These are phyloP conservation scores for Arvicanthis niloticus DNA, from an alignment of 2,113 vertebrate genomes.

Conservation along the genomic window DNA sequence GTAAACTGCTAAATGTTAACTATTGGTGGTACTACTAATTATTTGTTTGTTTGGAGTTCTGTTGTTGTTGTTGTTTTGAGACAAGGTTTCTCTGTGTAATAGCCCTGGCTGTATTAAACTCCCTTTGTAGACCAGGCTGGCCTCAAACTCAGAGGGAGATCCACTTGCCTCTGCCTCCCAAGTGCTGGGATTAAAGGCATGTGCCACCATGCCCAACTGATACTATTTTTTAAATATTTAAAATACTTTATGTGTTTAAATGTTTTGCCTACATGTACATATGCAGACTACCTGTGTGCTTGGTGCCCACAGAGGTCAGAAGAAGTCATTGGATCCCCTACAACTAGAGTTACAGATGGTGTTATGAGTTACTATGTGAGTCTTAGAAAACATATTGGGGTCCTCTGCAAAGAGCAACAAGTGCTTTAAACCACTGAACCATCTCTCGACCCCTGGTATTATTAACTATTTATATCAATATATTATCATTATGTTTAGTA, in stretches of 20 bases:
- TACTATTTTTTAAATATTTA: not conserved
- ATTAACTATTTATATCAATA: not conserved
- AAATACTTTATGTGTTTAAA: not conserved
- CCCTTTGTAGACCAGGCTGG: no score
- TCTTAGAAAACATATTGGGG: not conserved
- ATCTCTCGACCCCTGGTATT: not conserved
- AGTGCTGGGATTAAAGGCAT: no score
- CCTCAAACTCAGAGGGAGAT: no score
- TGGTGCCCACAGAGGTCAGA: not conserved
- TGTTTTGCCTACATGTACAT: not conserved
- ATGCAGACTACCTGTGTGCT: not conserved
- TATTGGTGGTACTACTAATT: not conserved
- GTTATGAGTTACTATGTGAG: not conserved
- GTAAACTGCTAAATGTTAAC: not conserved
- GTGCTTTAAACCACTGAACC: not conserved
- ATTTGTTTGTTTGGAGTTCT: no score
- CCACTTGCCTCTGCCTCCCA: no score
- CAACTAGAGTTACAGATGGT: not conserved
- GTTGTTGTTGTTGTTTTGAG: no score
- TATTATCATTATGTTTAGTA: not conserved
- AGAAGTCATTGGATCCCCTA: not conserved
- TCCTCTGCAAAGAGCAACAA: not conserved
- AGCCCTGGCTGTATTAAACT: no score
- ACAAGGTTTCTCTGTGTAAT: no score
- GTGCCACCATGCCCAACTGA: no score